Conservation (phyloP, 2,797 vertebrate species). For the Aratinga solstitialis region DNA sequence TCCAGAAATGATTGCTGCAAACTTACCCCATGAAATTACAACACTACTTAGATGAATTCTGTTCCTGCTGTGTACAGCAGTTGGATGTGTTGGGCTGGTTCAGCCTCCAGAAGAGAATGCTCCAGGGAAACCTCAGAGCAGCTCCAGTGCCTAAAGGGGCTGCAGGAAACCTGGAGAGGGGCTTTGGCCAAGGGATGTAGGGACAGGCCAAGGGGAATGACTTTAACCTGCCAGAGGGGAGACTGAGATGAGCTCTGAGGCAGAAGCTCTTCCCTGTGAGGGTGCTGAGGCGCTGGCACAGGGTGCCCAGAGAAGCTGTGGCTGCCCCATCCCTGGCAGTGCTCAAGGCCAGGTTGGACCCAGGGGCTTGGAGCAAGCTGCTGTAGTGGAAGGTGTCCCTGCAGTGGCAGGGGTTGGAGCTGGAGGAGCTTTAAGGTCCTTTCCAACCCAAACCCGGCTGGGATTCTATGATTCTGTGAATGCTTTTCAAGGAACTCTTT, state of each 20-base stretch:
- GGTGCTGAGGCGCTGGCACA: too few relatives aligned
- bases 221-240: too few relatives aligned
- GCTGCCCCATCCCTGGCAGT: too few relatives aligned
- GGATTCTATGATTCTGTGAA: background rate
- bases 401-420: background rate
- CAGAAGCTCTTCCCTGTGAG: too few relatives aligned
- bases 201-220: too few relatives aligned
- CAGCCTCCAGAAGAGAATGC: background rate
- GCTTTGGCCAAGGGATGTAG: background rate
- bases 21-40: background rate
- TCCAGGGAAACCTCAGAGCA: background rate
- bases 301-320: too few relatives aligned
- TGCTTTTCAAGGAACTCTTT: background rate
- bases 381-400: background rate
- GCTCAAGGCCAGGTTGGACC: too few relatives aligned
- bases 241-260: too few relatives aligned
- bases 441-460: background rate
- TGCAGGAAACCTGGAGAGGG: background rate
- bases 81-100: background rate
- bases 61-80: background rate
- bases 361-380: background rate
- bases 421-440: background rate
- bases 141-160: background rate
- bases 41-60: background rate
- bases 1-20: background rate